Percentiles rank a stretch among this genome's conserved stretches.
Evolutionary conservation across 2,113 vertebrate species (phyloP).

Genomic region (Ammodytes dubius): DNA sequence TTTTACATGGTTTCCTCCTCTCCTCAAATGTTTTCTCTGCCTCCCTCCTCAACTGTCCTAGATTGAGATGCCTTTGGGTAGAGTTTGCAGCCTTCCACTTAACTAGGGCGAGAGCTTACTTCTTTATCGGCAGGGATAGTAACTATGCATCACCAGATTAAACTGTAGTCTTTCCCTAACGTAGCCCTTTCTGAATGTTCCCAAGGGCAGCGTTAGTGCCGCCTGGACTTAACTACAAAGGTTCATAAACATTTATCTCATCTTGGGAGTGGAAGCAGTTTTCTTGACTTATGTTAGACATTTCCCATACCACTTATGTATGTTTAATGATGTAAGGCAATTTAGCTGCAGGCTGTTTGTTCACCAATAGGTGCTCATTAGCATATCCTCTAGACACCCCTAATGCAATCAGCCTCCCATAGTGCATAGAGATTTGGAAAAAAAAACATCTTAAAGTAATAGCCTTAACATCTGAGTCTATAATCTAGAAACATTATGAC

Average conservation of each 20-base stretch:
- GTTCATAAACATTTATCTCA: conserved; percentile 10
- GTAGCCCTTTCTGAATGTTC: background rate
- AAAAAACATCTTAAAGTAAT: conserved; percentile 41
- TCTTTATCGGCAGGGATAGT: background rate
- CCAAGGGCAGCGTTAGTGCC: background rate
- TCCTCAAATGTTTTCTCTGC: conserved; percentile 23
- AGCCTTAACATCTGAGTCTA: conserved; percentile 13
- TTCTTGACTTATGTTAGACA: conserved; percentile 14
- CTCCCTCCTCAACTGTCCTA: conserved; percentile 4
- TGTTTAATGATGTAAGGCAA: conserved; percentile 45
- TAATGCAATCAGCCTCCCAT: conserved; percentile 46
- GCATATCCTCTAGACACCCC: conserved; percentile 22
- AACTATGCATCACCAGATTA: conserved; percentile 19
- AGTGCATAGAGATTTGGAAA: conserved; percentile 17
- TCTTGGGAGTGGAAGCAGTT: background rate
- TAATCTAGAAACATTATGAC: conserved; percentile 16
- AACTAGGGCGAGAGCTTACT: conserved; percentile 11
- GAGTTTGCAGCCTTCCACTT: background rate
- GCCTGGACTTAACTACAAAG: background rate
- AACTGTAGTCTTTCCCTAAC: background rate
- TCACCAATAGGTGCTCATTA: conserved; percentile 25
- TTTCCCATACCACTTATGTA: conserved; percentile 37
- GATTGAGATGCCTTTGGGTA: background rate
- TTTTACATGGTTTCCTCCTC: conserved; percentile 12
- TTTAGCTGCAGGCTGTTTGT: conserved; percentile 54